Percentiles rank a stretch among this genome's conserved stretches.
Evolutionary conservation across 1,140 invertebrate genomes (phyloP).

Genomic region (Rhagoletis zephyria): DNA sequence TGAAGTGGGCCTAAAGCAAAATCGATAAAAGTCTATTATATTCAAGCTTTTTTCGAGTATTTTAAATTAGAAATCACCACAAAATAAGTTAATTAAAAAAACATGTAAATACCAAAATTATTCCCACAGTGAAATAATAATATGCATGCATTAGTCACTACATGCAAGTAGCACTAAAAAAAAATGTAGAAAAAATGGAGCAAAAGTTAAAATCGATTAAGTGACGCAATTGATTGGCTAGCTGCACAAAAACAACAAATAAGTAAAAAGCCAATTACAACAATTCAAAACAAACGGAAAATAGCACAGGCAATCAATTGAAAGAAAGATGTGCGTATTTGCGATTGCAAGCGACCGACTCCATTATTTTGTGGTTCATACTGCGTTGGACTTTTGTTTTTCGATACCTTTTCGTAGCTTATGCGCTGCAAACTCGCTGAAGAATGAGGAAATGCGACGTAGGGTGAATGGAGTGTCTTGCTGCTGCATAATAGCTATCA

Average conservation of each 20-base stretch:
- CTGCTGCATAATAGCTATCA: background rate
- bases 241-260: background rate
- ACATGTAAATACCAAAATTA: no score
- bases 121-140: no score
- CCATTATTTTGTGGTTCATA: background rate
- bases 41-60: no score
- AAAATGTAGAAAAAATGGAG: constrained; percentile 6
- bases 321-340: background rate
- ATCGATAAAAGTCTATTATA: no score
- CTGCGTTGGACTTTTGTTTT: background rate
- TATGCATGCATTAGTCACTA: no score
- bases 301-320: constrained; percentile 28
- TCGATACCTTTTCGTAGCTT: background rate
- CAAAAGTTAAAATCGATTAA: constrained; percentile 35
- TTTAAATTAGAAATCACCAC: no score
- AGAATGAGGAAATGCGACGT: background rate
- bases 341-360: background rate
- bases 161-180: no score
- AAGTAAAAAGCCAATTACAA: background rate
- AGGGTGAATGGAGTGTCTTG: background rate
- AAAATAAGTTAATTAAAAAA: no score
- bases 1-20: no score
- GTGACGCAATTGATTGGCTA: constrained; percentile 7
- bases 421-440: no score
- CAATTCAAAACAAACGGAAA: constrained; percentile 16